Base-by-base conservation (phyloP, 1,140 invertebrate species). In the Patella vulgata region DNA sequence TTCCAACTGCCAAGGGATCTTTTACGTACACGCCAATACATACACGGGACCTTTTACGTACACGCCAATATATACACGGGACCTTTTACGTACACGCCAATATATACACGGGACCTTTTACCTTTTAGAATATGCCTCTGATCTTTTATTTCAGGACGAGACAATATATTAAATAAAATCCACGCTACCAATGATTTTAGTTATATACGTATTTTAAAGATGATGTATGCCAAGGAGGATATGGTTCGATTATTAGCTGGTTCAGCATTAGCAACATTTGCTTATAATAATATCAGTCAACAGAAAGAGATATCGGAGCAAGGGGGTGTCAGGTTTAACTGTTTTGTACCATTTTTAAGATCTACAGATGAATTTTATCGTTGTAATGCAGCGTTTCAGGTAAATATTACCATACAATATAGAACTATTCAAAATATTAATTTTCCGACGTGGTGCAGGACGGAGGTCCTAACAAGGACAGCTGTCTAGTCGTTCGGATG, bases 311-410 rank as follows among this genome's bases (percentile, higher is more conserved):
- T 84, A 17, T 77, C 77, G 4, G 74, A 77, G 19, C 75, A 82
- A 66, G 81, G 81, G 2, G 81, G 81, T 12, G 73, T 84, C 17
- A 46, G 77, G 9, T 83, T 82, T 61, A 73, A 68, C 57, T 82
- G 79, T 50, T 83, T 83, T 63, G 60, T 74, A 12, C 74, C 77
- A 14, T 84, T 84, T 55, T 62, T 84, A 27, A 66, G 74, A 39
- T 80, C 81, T 0, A 64, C 72, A 47, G 75, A 82, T 68, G 81
- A 84, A 54, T 78, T 59, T 47, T 77, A 71, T 62, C 62, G 79
- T 53, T 83, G 81, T 48, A 62, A 73, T 59, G 75, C 77, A 27
- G 81, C 81, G 21, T 84, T 81, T 61, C 82, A 84, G 81, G 82
- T 82, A 67, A 14, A 27, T 25, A 39, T 2, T 23, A n/a, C 19